phyloP scores from a whole-genome alignment of 2,888 invertebrate genomes.

The Eilema caniola region DNA sequence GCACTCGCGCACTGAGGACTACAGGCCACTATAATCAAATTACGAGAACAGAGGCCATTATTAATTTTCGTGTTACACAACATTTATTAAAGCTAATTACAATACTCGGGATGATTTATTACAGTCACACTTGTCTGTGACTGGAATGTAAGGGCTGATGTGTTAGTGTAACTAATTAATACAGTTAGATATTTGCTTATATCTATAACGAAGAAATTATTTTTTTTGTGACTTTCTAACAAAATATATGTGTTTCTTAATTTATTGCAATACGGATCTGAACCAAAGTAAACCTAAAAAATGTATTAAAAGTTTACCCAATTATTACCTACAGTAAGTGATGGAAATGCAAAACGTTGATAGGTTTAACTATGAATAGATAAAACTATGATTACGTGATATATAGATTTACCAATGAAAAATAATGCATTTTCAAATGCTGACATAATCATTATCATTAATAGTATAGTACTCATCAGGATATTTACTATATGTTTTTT shows the following conservation, averaged over 20 bases:
- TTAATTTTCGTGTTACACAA: conserved; percentile 41
- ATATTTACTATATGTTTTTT: too few species aligned
- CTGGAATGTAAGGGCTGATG: conserved; percentile 32
- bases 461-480: too few species aligned
- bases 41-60: conserved; percentile 52
- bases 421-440: too few species aligned
- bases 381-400: background rate
- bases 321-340: too few species aligned
- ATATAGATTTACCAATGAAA: too few species aligned
- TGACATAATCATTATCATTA: too few species aligned
- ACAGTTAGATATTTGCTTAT: conserved; percentile 32
- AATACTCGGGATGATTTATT: conserved; percentile 43
- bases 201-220: conserved; percentile 6
- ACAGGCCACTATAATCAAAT: conserved; percentile 58
- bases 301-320: background rate
- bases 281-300: background rate
- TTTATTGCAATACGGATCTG: too few species aligned
- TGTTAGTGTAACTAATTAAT: conserved; percentile 43
- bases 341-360: too few species aligned
- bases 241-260: too few species aligned
- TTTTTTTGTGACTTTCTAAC: too few species aligned
- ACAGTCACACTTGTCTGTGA: conserved; percentile 43
- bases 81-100: conserved; percentile 43
- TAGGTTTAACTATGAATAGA: background rate
- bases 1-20: conserved; percentile 43